Base-by-base conservation (phyloP, 1,140 invertebrate genomes). In the Vanessa tameamea region DNA sequence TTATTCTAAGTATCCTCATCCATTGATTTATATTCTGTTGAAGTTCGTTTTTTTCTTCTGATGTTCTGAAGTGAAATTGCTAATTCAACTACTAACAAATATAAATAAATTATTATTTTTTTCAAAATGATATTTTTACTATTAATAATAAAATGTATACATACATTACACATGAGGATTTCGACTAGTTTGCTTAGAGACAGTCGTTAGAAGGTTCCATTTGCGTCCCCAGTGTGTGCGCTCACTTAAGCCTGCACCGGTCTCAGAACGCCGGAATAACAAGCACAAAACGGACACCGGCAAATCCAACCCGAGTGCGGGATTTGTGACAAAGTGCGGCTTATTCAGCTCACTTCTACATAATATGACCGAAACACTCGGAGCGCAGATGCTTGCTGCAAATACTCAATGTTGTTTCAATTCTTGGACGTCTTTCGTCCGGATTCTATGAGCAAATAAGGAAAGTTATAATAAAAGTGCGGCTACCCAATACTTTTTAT, bases 301-400 rank as follows among this genome's bases (percentile, higher is more conserved):
- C 77, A 84, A 86, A 87, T 89, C 83, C 86, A 82, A 79, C 77
- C 73, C 81, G 73, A 85, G 82, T 82, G 79, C 78, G 76, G 85
- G 86, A 89, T 89, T 89, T 87, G 87, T 87, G 77, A 86, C 86
- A 86, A 85, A 87, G 85, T 87, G 81, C 76, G 78, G 82, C 83
- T 89, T 88, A 87, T 82, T 82, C 77, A 75, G 83, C 78, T 85
- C 80, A 82, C 81, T 82, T 83, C 80, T 82, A 83, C 78, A 84
- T 82, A 84, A 87, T 82, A 83, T 82, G 78, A 77, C 75, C 78
- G 74, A 83, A 87, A 81, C 80, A 83, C 76, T 84, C 78, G 68
- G 73, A 79, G 82, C 78, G 72, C 82, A 85, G 82, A 84, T 85
- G 85, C 79, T 82, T 75, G 73, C 68, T 80, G 78, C 75, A 83